Percentiles rank a stretch among this genome's conserved stretches.
phyloP scores from a whole-genome alignment of 2,797 vertebrate genomes.

The Tolypeutes matacus region DNA sequence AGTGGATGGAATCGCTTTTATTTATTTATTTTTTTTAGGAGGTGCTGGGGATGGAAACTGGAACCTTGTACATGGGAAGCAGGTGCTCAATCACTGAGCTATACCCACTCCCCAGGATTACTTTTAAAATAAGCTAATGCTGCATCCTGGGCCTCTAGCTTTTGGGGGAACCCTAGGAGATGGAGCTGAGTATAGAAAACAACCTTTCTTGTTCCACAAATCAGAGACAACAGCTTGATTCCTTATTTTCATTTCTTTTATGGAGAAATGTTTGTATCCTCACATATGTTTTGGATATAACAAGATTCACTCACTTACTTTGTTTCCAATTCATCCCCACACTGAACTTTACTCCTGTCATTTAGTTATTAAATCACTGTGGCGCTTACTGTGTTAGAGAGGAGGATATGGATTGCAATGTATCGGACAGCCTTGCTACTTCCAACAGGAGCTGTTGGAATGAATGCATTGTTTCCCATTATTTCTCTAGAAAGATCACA shows the following conservation, averaged over 20 bases:
- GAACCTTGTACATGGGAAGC: no score
- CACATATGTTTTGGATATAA: slow-evolving; percentile 58
- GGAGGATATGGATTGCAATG: slow-evolving; percentile 58
- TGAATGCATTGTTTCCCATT: slow-evolving; percentile 79
- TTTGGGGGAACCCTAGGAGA: neutral
- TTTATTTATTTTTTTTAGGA: neutral
- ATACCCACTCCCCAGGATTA: no score
- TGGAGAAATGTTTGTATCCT: neutral
- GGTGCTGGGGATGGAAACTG: no score
- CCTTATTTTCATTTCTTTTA: slow-evolving; percentile 14
- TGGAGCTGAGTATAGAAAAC: neutral
- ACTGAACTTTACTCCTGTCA: slow-evolving; percentile 67
- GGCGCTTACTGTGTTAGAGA: neutral
- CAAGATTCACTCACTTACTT: neutral
- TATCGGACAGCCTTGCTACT: slow-evolving; percentile 27
- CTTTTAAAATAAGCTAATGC: neutral
- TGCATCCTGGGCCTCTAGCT: neutral
- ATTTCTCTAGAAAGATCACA: slow-evolving; percentile 84
- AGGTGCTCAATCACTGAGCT: no score
- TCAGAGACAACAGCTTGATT: neutral
- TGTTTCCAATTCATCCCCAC: slow-evolving; percentile 34
- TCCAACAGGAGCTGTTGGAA: slow-evolving; percentile 70
- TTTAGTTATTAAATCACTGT: slow-evolving; percentile 54
- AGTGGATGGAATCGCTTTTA: neutral
- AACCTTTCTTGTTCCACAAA: neutral